Evolutionary conservation across 2,113 vertebrate species (phyloP), one percentile per base, ranked within the genome.

Genomic region (Muscicapa adusta): DNA sequence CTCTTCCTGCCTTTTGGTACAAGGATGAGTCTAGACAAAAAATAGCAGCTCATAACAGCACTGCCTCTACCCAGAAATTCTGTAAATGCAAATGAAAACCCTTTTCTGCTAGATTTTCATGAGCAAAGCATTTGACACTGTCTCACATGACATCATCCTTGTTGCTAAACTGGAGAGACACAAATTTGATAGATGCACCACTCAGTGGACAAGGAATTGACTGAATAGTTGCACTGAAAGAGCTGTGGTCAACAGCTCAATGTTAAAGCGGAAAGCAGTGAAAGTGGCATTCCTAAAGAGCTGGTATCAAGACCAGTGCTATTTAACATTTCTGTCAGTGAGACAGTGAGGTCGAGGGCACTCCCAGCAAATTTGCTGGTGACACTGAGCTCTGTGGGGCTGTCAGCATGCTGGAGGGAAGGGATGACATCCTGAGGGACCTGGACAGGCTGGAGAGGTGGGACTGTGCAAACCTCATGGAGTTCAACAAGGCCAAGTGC

Each of bases 321-420:
- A 14, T n/a, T 40, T 48, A 26, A 40, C n/a, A 40, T 54, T 14
- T 47, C 28, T 34, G 22, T 26, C 31, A 25, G 25, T 23, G 62
- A 68, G 47, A 12, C 24, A 34, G n/a, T 31, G 54, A 54, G 25
- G 47, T 15, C 5, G 33, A 74, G 15, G 2, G 38, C 9, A 61
- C 14, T 23, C 33, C 12, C 38, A 34, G 38, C 29, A 67, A 0
- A 2, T 12, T 2, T 40, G 19, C 8, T 45, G 43, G 2, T 60
- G 45, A 40, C 33, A 54, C 38, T 0, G 0, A n/a, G 53, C 28
- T 75, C 47, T 58, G 45, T 47, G 54, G 14, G 3, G 47, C 14
- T 40, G n/a, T 5, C 8, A 8, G 15, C 54, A 26, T 1, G 0
- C 77, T 53, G 68, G 45, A 67, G 77, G 68, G 45, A 53, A 60